Evolutionary conservation across 2,888 invertebrate genomes (phyloP).

Genomic region (Andrena marginata): DNA sequence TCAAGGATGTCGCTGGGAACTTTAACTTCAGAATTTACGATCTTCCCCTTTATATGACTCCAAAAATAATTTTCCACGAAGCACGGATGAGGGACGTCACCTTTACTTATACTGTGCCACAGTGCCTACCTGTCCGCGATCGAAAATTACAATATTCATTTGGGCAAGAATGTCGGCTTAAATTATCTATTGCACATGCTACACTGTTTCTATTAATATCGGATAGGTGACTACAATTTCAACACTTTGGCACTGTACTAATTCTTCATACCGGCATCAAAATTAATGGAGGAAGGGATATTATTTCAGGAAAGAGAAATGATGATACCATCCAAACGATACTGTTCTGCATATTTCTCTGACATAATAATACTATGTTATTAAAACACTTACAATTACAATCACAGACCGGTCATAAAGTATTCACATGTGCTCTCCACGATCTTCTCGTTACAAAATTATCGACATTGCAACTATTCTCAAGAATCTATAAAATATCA

Average conservation of each 20-base stretch:
- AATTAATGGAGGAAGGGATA: neutral
- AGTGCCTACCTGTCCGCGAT: neutral
- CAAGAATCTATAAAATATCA: too few relatives aligned
- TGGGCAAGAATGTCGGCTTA: constrained; percentile 7
- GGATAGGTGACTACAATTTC: constrained; percentile 26
- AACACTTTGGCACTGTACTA: constrained; percentile 28
- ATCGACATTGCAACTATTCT: too few relatives aligned
- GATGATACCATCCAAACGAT: neutral
- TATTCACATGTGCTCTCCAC: too few relatives aligned
- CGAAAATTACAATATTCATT: neutral
- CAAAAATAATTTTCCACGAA: constrained; percentile 14
- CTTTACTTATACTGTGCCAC: neutral
- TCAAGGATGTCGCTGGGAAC: neutral
- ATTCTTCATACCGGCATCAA: constrained; percentile 14
- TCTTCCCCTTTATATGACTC: neutral
- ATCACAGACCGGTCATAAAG: constrained; percentile 1
- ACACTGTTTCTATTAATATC: constrained; percentile 21
- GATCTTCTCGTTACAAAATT: too few relatives aligned
- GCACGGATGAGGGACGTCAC: neutral
- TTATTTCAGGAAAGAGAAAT: neutral
- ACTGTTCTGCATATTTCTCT: neutral
- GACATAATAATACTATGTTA: neutral
- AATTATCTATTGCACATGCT: neutral
- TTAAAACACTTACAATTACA: neutral
- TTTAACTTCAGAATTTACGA: constrained; percentile 2